Percentiles rank a stretch among this genome's conserved stretches.
These are phyloP conservation scores for Zaprionus kolodkinae DNA, from an alignment of 1,140 invertebrate species.

Conservation along the genomic window DNA sequence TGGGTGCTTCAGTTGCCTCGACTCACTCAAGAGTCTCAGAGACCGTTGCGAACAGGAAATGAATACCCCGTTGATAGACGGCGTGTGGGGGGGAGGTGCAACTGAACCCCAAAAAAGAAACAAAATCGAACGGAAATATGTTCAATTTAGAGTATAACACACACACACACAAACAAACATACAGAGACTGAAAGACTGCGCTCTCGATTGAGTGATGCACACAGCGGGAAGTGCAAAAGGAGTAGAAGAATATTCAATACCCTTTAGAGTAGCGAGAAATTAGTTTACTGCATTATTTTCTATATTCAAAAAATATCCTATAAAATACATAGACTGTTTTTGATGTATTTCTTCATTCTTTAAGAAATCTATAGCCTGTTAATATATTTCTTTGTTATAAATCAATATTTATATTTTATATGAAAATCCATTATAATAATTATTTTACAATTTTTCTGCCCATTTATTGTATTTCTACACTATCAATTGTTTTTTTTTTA, in stretches of 20 bases:
- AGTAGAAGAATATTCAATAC: background rate
- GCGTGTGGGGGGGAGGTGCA: background rate
- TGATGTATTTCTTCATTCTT: too few species aligned
- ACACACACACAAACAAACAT: slow-evolving; percentile 31
- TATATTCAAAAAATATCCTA: too few species aligned
- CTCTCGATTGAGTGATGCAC: slow-evolving; percentile 55
- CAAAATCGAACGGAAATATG: slow-evolving; percentile 65
- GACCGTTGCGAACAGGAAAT: slow-evolving; percentile 68
- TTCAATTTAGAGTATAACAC: slow-evolving; percentile 73
- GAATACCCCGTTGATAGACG: slow-evolving; percentile 53
- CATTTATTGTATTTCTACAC: too few species aligned
- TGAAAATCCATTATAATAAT: too few species aligned
- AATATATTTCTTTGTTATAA: too few species aligned
- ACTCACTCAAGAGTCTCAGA: slow-evolving; percentile 30
- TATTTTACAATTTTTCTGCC: too few species aligned
- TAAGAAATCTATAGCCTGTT: too few species aligned
- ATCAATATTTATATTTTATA: too few species aligned
- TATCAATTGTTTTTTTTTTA: too few species aligned
- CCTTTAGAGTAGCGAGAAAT: background rate
- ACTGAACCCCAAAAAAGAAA: slow-evolving; percentile 5
- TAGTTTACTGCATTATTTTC: too few species aligned
- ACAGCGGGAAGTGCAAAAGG: background rate
- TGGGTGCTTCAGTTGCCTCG: slow-evolving; percentile 27
- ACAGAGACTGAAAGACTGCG: slow-evolving; percentile 16
- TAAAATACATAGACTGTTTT: too few species aligned